Percentiles rank a stretch among this genome's conserved stretches.
These are phyloP conservation scores for Anhinga rufa DNA, from an alignment of 2,113 vertebrate species.

Conservation along the genomic window DNA sequence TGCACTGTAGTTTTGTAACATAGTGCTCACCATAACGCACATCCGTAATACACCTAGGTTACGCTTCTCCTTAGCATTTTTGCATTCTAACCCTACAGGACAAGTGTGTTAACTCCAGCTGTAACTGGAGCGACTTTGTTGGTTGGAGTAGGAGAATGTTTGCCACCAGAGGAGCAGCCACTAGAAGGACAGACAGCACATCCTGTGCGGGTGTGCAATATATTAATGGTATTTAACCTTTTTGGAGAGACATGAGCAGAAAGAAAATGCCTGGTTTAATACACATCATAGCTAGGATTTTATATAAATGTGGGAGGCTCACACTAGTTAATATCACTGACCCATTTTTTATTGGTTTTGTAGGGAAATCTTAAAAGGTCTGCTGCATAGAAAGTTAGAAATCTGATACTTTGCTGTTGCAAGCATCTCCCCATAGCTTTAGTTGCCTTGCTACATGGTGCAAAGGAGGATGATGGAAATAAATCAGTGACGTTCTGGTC, in stretches of 20 bases:
- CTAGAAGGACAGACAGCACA: background rate
- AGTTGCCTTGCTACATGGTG: background rate
- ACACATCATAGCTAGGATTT: background rate
- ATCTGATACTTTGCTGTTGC: background rate
- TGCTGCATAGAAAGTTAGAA: slow-evolving; percentile 17
- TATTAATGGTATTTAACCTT: background rate
- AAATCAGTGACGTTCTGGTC: background rate
- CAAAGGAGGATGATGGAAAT: background rate
- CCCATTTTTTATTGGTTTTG: slow-evolving; percentile 16
- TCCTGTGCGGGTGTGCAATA: background rate
- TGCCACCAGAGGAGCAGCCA: background rate
- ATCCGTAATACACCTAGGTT: background rate
- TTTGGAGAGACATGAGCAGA: background rate
- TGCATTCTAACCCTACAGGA: background rate
- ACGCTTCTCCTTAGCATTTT: background rate
- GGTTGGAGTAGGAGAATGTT: background rate
- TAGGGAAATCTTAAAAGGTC: slow-evolving; percentile 7
- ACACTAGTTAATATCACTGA: slow-evolving; percentile 5
- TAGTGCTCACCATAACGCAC: background rate
- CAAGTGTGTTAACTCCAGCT: background rate
- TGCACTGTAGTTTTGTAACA: background rate
- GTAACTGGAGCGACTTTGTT: background rate
- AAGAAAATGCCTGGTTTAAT: background rate
- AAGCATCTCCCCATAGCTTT: background rate
- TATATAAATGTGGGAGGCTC: background rate